phyloP scores from a whole-genome alignment of 2,113 vertebrate species.

The Upupa epops region DNA sequence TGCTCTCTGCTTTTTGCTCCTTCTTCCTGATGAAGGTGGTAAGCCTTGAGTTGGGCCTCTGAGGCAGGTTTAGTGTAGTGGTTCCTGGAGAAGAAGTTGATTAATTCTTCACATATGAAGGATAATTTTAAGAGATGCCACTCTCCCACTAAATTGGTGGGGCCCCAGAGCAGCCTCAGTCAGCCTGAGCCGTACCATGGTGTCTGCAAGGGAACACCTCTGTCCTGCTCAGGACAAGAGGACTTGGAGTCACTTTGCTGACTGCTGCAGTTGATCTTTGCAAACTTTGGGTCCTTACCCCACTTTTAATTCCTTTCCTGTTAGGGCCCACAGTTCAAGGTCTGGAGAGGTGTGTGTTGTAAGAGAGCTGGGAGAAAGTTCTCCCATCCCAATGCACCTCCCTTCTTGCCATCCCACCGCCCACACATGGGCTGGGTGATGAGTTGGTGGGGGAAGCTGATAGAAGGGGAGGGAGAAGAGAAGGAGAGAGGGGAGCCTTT shows the following conservation, averaged over 20 bases:
- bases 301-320: neutral
- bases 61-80: neutral
- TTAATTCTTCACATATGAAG: neutral
- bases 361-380: neutral
- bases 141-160: neutral
- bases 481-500: slow-evolving; percentile 16
- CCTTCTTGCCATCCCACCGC: neutral
- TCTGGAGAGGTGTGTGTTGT: neutral
- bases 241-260: neutral
- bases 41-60: neutral
- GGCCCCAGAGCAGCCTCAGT: neutral
- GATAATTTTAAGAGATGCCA: neutral
- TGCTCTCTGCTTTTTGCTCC: neutral
- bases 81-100: fast-evolving
- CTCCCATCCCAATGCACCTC: neutral
- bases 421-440: neutral
- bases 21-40: neutral
- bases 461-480: slow-evolving; percentile 32
- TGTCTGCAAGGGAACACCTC: neutral
- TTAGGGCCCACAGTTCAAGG: neutral
- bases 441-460: neutral
- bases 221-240: neutral
- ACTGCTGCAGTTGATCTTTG: neutral
- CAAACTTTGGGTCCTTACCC: neutral
- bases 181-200: neutral